Conservation (phyloP, 2,797 vertebrate genomes). For the Pogonophryne albipinna region DNA sequence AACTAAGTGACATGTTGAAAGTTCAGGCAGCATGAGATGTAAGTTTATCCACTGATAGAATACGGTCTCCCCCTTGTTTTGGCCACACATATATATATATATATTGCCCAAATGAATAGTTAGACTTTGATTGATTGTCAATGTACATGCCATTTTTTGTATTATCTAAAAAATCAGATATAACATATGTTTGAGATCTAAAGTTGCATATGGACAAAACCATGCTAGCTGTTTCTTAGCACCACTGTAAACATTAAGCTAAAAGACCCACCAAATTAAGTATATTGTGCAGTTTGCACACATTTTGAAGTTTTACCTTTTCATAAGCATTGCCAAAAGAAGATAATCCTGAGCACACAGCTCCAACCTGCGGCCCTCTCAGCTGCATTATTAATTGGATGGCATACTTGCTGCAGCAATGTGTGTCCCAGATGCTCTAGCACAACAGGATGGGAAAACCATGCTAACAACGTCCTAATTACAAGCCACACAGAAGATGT, state of each 20-base stretch:
- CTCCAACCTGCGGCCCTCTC: slow-evolving; percentile 35
- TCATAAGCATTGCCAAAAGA: slow-evolving; percentile 17
- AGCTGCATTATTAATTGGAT: slow-evolving; percentile 66
- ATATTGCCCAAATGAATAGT: neutral
- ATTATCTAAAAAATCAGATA: neutral
- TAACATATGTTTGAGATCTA: neutral
- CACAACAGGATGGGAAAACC: slow-evolving; percentile 65
- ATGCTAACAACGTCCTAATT: slow-evolving; percentile 78
- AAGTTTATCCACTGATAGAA: slow-evolving; percentile 6
- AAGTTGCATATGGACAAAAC: too few relatives aligned
- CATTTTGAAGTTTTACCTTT: slow-evolving; percentile 15
- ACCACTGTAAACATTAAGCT: too few relatives aligned
- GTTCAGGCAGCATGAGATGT: slow-evolving; percentile 24
- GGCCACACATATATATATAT: slow-evolving; percentile 1
- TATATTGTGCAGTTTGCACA: neutral
- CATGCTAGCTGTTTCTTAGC: too few relatives aligned
- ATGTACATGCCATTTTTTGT: neutral
- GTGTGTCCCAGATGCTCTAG: slow-evolving; percentile 76
- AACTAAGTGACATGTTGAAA: slow-evolving; percentile 30
- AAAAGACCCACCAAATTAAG: too few relatives aligned
- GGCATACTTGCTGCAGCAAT: slow-evolving; percentile 68
- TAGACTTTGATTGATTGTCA: too few relatives aligned
- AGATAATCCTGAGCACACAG: slow-evolving; percentile 18
- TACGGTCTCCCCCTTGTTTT: neutral
- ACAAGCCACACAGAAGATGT: slow-evolving; percentile 70